phyloP scores from a whole-genome alignment of 92 coral and sea anemone species.

The Phenganax marumi region DNA sequence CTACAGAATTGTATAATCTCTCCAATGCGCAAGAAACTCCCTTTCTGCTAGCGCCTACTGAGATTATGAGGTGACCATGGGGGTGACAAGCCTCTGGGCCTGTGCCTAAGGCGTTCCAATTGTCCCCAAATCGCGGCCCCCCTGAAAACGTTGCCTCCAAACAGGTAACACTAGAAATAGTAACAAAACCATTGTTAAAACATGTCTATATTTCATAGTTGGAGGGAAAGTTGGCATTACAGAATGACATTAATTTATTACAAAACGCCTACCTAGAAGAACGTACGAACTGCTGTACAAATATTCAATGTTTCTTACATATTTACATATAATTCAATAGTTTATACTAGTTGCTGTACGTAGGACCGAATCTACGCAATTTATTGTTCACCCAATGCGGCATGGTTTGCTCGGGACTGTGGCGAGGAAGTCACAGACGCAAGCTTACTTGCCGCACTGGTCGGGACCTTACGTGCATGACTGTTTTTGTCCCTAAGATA shows the following conservation, averaged over 20 bases:
- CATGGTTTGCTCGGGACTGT: not conserved
- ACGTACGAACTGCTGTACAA: slow-evolving; percentile 46
- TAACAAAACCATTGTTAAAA: slow-evolving; percentile 1
- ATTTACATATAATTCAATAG: slow-evolving; percentile 40
- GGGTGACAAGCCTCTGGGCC: too few species aligned
- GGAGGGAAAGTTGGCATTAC: not conserved
- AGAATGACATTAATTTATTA: slow-evolving; percentile 27
- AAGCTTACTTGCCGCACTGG: too few species aligned
- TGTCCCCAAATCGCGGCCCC: too few species aligned
- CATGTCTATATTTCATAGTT: slow-evolving; percentile 35
- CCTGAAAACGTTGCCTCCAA: too few species aligned
- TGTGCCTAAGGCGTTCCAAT: too few species aligned
- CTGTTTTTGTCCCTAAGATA: too few species aligned
- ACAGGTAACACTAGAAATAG: not conserved
- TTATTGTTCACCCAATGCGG: not conserved
- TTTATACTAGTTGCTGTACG: not conserved
- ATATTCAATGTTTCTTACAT: slow-evolving; percentile 37
- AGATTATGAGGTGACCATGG: too few species aligned
- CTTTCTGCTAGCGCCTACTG: too few species aligned
- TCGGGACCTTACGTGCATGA: too few species aligned
- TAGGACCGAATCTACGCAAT: slow-evolving; percentile 14
- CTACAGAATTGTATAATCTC: too few species aligned
- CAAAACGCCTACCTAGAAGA: slow-evolving; percentile 36
- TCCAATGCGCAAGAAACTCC: too few species aligned
- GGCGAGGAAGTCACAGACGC: too few species aligned